Evolutionary conservation across 1,140 invertebrate genomes (phyloP), one percentile per base, ranked within the genome.

Genomic region (Drosophila punjabiensis): DNA sequence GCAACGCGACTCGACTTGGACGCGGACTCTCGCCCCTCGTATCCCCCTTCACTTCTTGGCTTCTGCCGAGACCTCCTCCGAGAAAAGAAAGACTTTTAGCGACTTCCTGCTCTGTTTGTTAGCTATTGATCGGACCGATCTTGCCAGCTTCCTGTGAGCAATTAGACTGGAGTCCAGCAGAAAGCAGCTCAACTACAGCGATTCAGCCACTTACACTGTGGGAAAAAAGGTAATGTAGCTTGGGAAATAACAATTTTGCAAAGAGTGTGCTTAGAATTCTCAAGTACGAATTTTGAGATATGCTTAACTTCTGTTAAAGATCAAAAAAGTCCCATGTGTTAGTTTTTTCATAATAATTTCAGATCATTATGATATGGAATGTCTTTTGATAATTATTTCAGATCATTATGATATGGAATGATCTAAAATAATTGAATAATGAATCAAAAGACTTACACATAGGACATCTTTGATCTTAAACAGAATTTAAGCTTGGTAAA

Each of bases 91-190:
- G 68, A 69, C 65, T 71, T 69, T 71, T 69, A 71, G 68, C 39
- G 39, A 71, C 68, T 71, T 71, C 65, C 68, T 71, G 68, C 64
- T 69, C 24, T 18, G 64, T 20, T 71, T 43, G 41, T 48, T 69
- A 64, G 55, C 68, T 70, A 87, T 83, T 75, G 84, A 87, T 88
- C 84, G 74, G 61, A 32, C 76, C 68, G 76, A 75, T 52, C 61
- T 81, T 70, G 43, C 48, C 48, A 81, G 84, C 84, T 88, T 88
- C 84, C 84, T 88, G 84, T 80, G 68, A 81, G 63, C 84, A 87
- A 87, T 87, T 87, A 88, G 84, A 87, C 80, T 67, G 81, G 75
- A 67, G 62, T 41, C 82, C 60, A 53, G 53, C 82, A 56, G 41
- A 67, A 68, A 28, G 32, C 61, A 50, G 37, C 24, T 47, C 33